These are phyloP conservation scores for Halcyon smyrnensis DNA, from an alignment of 2,797 vertebrate species.

Conservation along the genomic window DNA sequence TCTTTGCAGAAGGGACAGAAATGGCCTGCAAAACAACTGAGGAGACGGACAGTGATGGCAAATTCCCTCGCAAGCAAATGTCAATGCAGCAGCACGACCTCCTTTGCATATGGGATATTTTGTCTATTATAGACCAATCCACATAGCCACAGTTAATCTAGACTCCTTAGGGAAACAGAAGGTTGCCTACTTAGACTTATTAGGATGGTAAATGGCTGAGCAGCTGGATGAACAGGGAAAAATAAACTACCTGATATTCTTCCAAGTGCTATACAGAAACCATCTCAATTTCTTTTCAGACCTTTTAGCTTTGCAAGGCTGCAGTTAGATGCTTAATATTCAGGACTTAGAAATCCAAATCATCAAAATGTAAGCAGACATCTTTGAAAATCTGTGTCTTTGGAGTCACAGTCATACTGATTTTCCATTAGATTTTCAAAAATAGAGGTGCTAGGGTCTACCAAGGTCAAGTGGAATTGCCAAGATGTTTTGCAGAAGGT, in stretches of 20 bases:
- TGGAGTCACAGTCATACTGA: background rate
- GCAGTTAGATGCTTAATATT: constrained; percentile 26
- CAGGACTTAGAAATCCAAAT: background rate
- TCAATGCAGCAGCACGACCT: background rate
- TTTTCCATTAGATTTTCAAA: background rate
- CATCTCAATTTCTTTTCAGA: constrained; percentile 15
- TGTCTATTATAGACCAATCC: constrained; percentile 37
- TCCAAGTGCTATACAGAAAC: constrained; percentile 31
- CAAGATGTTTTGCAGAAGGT: background rate
- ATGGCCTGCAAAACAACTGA: background rate
- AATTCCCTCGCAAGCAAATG: background rate
- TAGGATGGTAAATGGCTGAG: constrained; percentile 59
- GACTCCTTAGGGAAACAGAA: constrained; percentile 66
- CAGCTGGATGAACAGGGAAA: constrained; percentile 61
- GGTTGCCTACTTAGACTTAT: constrained; percentile 66
- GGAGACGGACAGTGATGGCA: background rate
- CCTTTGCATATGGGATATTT: background rate
- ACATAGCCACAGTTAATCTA: constrained; percentile 38
- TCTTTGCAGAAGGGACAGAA: background rate
- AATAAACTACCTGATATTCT: constrained; percentile 65
- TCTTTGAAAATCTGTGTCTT: background rate
- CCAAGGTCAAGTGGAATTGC: background rate
- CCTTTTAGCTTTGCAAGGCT: constrained; percentile 7
- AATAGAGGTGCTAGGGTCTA: background rate
- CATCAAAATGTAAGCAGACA: background rate